Conservation (phyloP, 1,140 invertebrate species). For the Sitodiplosis mosellana region DNA sequence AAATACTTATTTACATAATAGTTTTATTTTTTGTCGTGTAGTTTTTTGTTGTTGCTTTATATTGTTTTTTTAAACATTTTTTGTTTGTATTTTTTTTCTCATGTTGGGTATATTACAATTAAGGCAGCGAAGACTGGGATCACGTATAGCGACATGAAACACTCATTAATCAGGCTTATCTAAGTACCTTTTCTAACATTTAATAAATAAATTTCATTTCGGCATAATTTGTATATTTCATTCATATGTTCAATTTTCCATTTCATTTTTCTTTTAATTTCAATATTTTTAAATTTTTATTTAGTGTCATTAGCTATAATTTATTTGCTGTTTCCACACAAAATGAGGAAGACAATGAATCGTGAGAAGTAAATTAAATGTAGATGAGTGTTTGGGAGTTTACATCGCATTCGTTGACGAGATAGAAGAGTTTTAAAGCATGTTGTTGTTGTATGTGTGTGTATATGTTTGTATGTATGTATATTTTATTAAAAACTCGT, state of each 20-base stretch:
- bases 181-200: background rate
- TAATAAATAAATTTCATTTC: background rate
- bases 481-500: too few relatives aligned
- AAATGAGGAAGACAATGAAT: too few relatives aligned
- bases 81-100: background rate
- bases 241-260: background rate
- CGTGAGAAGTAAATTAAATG: too few relatives aligned
- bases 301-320: background rate
- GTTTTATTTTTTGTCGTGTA: too few relatives aligned
- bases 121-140: slow-evolving; percentile 1
- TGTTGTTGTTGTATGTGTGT: too few relatives aligned
- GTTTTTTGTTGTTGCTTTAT: background rate
- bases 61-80: background rate
- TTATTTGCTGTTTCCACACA: background rate
- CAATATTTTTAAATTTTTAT: background rate
- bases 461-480: too few relatives aligned
- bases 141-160: background rate
- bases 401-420: too few relatives aligned
- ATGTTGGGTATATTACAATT: slow-evolving; percentile 1
- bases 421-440: too few relatives aligned
- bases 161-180: background rate
- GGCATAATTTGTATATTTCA: background rate
- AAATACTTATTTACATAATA: too few relatives aligned
- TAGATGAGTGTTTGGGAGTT: too few relatives aligned
- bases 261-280: background rate